Conservation (phyloP, 2,113 vertebrate genomes). For the Neogale vison region DNA sequence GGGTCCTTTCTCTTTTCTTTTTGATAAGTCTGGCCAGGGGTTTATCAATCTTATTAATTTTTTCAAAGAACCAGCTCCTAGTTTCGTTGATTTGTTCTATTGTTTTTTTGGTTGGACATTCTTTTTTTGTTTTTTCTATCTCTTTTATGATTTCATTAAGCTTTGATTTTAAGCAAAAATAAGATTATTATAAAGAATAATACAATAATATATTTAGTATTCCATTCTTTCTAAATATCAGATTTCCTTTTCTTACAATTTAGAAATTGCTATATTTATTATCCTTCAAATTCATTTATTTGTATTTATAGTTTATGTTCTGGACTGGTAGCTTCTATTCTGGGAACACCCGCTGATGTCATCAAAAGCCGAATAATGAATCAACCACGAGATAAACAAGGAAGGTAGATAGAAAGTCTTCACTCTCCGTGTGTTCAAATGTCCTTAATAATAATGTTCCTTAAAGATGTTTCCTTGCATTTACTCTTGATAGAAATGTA, state of each 20-base stretch:
- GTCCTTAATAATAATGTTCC: not conserved
- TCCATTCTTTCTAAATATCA: constrained; percentile 20
- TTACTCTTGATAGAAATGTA: constrained; percentile 25
- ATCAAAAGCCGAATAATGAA: constrained; percentile 94
- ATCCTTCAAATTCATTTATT: constrained; percentile 64
- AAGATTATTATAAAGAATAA: not conserved
- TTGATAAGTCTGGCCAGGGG: too few relatives aligned
- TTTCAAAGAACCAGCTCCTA: too few relatives aligned
- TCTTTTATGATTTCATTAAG: not conserved
- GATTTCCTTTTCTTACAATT: constrained; percentile 8
- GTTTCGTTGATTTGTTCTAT: too few relatives aligned
- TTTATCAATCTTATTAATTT: too few relatives aligned
- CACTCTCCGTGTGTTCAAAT: not conserved
- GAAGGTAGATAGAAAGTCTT: constrained; percentile 82
- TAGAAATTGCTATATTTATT: not conserved
- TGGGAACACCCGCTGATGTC: constrained; percentile 92
- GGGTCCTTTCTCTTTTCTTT: too few relatives aligned
- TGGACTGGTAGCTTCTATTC: constrained; percentile 89
- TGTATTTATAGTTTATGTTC: constrained; percentile 85
- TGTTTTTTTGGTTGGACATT: not conserved
- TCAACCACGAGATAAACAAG: constrained; percentile 88
- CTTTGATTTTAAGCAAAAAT: constrained; percentile 15
- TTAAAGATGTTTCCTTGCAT: not conserved
- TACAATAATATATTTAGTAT: not conserved
- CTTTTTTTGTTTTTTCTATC: not conserved